Evolutionary conservation across 2,113 vertebrate genomes (phyloP), one percentile per base, ranked within the genome.

Genomic region (Erinaceus europaeus): DNA sequence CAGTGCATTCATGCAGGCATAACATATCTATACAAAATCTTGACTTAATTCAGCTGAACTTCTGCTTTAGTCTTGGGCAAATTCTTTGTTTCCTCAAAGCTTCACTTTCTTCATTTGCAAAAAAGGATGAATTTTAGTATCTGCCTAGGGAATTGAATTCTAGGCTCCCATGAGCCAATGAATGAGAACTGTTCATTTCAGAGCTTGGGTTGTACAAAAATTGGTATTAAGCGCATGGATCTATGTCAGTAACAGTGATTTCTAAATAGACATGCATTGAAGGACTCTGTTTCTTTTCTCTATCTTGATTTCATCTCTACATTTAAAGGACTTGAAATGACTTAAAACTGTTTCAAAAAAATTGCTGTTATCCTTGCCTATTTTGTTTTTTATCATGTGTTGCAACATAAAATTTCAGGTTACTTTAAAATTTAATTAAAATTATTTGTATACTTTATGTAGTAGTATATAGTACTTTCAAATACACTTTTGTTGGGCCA

Each of bases 41-140:
- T 81, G n/a, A 61, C 20, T 84, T 15, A 61, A 57, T 84, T 87
- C 34, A 79, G 48, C 75, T 40, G 55, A 88, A 65, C 71, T 59
- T 11, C 21, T 87, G 40, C 9, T 10, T 48, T 71, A 23, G 6
- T 68, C 32, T 38, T 29, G 15, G 40, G 40, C 29, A 42, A 61
- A 44, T 62, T 46, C 20, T 40, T 55, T 50, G n/a, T 14, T 2
- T 7, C 40, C 29, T 76, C 38, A 9, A 75, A 74, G 15, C 29
- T 8, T 69, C 7, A 64, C 29, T 79, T 57, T 78, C n/a, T 59
- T 72, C n/a, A 18, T 83, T 38, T n/a, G n/a, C n/a, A n/a, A n/a
- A 90, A 83, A 59, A 61, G 44, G 44, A 86, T 9, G 67, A 57
- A 77, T 55, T 36, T 8, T 50, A 32, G 4, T 81, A 23, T 27